A percentile compares a stretch with the other conserved stretches of the same genome.
Conservation (phyloP, 2,113 vertebrate genomes). For the Malurus melanocephalus region DNA sequence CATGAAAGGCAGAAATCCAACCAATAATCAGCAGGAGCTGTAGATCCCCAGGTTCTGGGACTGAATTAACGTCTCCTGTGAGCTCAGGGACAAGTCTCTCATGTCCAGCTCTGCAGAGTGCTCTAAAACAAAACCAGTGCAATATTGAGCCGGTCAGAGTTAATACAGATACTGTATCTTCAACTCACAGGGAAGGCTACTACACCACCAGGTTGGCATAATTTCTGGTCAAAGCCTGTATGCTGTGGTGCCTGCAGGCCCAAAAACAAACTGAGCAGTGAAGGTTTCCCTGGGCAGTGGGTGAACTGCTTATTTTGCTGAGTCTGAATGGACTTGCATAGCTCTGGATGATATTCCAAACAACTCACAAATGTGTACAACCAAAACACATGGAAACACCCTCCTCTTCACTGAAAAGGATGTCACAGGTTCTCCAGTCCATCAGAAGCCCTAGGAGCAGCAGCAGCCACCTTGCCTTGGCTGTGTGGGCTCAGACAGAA, state of each 20-base stretch:
- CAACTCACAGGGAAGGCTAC: background rate
- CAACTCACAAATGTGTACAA: background rate
- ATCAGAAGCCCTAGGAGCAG: background rate
- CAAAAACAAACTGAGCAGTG: background rate
- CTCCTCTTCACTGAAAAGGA: background rate
- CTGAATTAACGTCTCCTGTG: background rate
- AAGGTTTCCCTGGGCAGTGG: background rate
- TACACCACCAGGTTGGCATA: background rate
- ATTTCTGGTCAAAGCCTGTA: background rate
- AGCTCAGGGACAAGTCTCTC: background rate
- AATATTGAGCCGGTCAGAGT: background rate
- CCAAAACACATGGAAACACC: background rate
- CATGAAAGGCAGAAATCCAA: background rate
- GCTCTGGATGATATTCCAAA: background rate
- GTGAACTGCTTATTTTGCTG: background rate
- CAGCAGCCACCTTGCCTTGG: background rate
- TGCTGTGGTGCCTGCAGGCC: background rate
- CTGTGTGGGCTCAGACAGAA: background rate
- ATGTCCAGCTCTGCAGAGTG: background rate
- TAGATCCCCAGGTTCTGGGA: background rate
- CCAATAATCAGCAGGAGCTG: background rate
- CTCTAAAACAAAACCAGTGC: background rate
- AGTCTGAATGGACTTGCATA: background rate
- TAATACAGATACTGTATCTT: background rate
- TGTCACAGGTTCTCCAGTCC: background rate